Percentiles rank a stretch among this genome's conserved stretches.
These are phyloP conservation scores for Crotalus horridus DNA, from an alignment of 2,113 vertebrate species.

Conservation along the genomic window DNA sequence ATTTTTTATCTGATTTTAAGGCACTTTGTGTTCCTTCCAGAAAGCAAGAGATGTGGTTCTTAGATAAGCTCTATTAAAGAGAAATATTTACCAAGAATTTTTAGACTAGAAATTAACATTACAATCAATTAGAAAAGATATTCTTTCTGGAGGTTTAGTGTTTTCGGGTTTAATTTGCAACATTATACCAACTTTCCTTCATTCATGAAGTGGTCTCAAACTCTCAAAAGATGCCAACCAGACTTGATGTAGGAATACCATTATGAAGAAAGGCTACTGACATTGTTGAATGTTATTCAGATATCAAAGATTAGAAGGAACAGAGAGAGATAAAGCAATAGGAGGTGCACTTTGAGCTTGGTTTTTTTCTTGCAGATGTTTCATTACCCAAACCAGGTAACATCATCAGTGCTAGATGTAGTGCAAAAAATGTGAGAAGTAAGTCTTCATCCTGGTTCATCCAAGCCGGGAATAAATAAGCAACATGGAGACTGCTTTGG, in stretches of 20 bases:
- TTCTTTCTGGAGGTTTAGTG: background rate
- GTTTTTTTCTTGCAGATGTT: background rate
- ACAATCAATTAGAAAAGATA: background rate
- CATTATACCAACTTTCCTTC: no score
- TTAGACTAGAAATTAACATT: background rate
- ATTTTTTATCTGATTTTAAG: background rate
- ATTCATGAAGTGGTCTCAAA: no score
- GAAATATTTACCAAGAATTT: background rate
- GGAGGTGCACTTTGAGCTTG: background rate
- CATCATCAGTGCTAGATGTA: background rate
- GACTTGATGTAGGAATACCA: no score
- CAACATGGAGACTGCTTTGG: no score
- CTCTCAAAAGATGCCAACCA: no score
- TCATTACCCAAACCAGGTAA: background rate
- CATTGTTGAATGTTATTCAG: no score
- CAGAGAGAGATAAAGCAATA: no score
- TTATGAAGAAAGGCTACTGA: no score
- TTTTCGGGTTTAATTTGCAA: no score
- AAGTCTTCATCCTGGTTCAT: no score
- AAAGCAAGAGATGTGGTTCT: background rate
- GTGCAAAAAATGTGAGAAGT: background rate
- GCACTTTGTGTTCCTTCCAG: background rate
- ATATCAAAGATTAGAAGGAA: no score
- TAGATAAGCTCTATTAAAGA: background rate
- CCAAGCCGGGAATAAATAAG: no score